These are phyloP conservation scores for Drosophila neonasuta DNA, from an alignment of 2,888 invertebrate genomes.

Conservation along the genomic window DNA sequence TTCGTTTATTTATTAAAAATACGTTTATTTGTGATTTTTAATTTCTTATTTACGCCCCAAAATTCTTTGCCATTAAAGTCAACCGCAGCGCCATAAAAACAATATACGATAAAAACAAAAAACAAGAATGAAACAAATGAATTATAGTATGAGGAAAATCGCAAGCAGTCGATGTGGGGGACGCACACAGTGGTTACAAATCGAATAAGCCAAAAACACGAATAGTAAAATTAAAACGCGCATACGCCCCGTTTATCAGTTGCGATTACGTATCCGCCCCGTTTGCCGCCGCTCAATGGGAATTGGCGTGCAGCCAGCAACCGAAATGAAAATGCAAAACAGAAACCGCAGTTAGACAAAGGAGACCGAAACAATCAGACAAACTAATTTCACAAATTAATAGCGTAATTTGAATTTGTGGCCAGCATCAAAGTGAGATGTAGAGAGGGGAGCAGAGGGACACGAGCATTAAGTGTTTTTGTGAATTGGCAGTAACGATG, in stretches of 20 bases:
- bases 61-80: conserved; percentile 43
- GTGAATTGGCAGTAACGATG: conserved; percentile 33
- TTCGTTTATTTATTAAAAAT: conserved; percentile 2
- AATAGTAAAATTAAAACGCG: conserved; percentile 30
- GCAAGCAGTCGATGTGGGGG: not conserved
- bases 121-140: conserved; percentile 25
- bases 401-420: conserved; percentile 66
- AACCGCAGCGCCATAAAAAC: conserved; percentile 40
- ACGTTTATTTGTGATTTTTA: conserved; percentile 23
- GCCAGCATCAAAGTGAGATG: conserved; percentile 2
- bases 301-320: conserved; percentile 64
- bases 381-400: conserved; percentile 69
- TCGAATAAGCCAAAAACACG: conserved; percentile 26
- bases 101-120: conserved; percentile 12
- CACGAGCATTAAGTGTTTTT: conserved; percentile 48
- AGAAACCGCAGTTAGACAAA: conserved; percentile 67
- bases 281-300: not conserved
- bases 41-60: conserved; percentile 42
- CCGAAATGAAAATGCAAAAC: conserved; percentile 57
- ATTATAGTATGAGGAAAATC: conserved; percentile 32
- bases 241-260: conserved; percentile 63
- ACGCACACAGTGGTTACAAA: conserved; percentile 22
- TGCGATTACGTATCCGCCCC: conserved; percentile 29
- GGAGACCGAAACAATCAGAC: conserved; percentile 33
- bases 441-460: not conserved